phyloP scores from a whole-genome alignment of 2,797 vertebrate genomes.

The Acanthiza pusilla region DNA sequence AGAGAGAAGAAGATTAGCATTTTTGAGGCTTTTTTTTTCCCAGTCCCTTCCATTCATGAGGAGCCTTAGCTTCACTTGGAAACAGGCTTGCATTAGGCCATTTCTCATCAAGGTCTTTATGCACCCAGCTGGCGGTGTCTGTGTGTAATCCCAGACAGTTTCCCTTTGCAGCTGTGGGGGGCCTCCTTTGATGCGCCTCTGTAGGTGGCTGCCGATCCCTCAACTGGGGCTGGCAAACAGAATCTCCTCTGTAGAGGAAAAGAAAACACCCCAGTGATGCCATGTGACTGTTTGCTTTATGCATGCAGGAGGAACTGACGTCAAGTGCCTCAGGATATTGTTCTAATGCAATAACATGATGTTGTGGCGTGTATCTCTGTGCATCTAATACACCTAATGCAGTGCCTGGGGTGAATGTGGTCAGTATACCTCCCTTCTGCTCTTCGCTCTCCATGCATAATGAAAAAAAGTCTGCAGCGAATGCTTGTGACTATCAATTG shows the following conservation, averaged over 20 bases:
- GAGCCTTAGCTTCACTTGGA: background rate
- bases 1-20: background rate
- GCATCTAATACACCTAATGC: accelerated
- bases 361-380: background rate
- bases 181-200: slow-evolving; percentile 59
- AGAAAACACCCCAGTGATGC: slow-evolving; percentile 31
- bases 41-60: background rate
- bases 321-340: slow-evolving; percentile 20
- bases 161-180: slow-evolving; percentile 58
- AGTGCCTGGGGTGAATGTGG: background rate
- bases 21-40: background rate
- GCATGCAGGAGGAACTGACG: slow-evolving; percentile 45
- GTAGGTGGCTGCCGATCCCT: slow-evolving; percentile 38
- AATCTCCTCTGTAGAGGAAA: slow-evolving; percentile 38
- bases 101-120: slow-evolving; percentile 47
- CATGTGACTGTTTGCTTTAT: slow-evolving; percentile 26
- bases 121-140: slow-evolving; percentile 41
- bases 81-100: slow-evolving; percentile 1
- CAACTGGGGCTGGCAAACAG: slow-evolving; percentile 17
- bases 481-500: background rate
- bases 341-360: background rate
- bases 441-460: background rate
- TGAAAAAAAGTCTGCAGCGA: background rate
- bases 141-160: slow-evolving; percentile 59
- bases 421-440: background rate